A percentile compares a stretch with the other conserved stretches of the same genome.
These are phyloP conservation scores for Hypothenemus hampei DNA, from an alignment of 1,140 invertebrate genomes.

Conservation along the genomic window DNA sequence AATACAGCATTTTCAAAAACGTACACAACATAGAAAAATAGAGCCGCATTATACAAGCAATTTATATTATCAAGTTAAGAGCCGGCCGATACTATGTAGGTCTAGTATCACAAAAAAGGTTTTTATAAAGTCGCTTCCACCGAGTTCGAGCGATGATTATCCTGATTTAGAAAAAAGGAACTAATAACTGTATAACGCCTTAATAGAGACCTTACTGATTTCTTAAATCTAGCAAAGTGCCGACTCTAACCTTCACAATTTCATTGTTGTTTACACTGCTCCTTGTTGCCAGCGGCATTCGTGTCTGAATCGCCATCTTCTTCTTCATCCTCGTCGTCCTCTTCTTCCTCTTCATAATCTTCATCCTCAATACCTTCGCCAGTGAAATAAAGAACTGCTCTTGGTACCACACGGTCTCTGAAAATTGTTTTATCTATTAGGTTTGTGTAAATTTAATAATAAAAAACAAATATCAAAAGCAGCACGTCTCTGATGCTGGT, in stretches of 20 bases:
- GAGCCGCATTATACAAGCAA: too few relatives aligned
- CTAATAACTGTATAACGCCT: too few relatives aligned
- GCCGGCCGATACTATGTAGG: too few relatives aligned
- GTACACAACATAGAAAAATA: too few relatives aligned
- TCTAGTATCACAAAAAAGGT: too few relatives aligned
- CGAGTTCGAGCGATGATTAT: too few relatives aligned
- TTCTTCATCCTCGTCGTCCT: constrained; percentile 47
- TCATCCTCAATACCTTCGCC: constrained; percentile 78
- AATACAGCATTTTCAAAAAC: too few relatives aligned
- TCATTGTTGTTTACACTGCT: constrained; percentile 42
- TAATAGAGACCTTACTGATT: constrained; percentile 1
- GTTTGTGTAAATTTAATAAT: not conserved
- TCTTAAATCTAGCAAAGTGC: not conserved
- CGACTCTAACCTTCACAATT: not conserved
- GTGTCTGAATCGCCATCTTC: constrained; percentile 41
- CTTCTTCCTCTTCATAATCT: constrained; percentile 62
- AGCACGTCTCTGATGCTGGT: too few relatives aligned
- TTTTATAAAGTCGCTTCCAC: too few relatives aligned
- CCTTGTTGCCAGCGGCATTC: constrained; percentile 22
- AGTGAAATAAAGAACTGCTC: constrained; percentile 91
- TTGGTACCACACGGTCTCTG: constrained; percentile 83
- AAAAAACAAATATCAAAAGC: not conserved
- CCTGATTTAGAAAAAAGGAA: too few relatives aligned
- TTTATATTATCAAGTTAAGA: too few relatives aligned
- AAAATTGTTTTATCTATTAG: not conserved